A percentile compares a stretch with the other conserved stretches of the same genome.
Conservation (phyloP, 2,797 vertebrate species). For the Darevskia mixta region DNA sequence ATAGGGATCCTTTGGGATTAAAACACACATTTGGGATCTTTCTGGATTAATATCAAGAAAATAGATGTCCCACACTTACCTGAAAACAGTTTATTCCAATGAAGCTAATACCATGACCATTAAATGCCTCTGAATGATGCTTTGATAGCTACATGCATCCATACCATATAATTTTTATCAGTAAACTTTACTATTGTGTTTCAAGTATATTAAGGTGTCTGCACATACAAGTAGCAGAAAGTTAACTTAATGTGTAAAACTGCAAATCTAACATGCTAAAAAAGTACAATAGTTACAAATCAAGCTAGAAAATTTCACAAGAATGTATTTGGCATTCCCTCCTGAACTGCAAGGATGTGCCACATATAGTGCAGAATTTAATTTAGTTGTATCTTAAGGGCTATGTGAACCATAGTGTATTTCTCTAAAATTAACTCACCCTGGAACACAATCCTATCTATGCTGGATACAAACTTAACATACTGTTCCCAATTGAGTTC, state of each 20-base stretch:
- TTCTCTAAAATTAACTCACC: neutral
- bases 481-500: conserved; percentile 12
- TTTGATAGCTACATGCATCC: neutral
- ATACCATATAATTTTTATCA: neutral
- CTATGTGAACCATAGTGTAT: neutral
- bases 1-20: neutral
- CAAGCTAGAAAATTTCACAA: neutral
- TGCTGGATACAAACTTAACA: neutral
- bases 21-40: neutral
- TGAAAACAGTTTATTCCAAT: conserved; percentile 15
- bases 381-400: neutral
- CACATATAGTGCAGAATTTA: neutral
- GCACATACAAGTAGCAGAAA: neutral
- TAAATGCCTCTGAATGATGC: neutral
- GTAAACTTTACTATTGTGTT: neutral
- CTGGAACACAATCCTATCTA: neutral
- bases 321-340: neutral
- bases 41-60: neutral
- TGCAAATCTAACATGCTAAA: neutral
- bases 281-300: neutral
- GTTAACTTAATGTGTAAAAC: neutral
- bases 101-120: neutral
- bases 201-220: neutral
- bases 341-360: neutral
- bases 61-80: conserved; percentile 12